Percentiles rank a stretch among this genome's conserved stretches.
These are phyloP conservation scores for Natrix natrix DNA, from an alignment of 2,797 vertebrate genomes.

Conservation along the genomic window DNA sequence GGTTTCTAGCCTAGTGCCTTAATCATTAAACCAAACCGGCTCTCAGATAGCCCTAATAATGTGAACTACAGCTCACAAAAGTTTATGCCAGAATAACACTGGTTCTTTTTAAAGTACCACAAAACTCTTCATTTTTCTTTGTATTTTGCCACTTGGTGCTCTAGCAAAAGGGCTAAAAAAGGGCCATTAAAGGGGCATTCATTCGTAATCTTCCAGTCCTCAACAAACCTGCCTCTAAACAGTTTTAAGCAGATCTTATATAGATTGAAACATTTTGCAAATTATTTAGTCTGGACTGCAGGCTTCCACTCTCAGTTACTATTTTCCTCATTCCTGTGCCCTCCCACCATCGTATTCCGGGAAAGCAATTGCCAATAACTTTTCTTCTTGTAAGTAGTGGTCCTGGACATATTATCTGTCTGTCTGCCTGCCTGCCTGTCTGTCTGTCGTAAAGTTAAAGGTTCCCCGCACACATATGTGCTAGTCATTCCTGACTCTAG, in stretches of 20 bases:
- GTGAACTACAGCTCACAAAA: not conserved
- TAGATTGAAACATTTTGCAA: not conserved
- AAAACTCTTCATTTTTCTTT: not conserved
- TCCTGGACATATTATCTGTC: not conserved
- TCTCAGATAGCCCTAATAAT: not conserved
- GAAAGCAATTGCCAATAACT: not conserved
- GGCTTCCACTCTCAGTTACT: not conserved
- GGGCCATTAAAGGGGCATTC: not conserved
- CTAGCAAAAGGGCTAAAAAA: not conserved
- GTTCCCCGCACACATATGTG: no score
- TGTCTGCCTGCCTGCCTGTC: no score
- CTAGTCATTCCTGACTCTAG: no score
- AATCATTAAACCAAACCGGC: not conserved
- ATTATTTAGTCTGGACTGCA: not conserved
- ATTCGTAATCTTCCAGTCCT: not conserved
- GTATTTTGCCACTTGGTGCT: not conserved
- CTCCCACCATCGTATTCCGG: not conserved
- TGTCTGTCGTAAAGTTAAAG: no score
- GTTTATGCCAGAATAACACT: not conserved
- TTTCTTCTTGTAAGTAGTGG: not conserved
- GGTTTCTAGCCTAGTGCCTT: not conserved
- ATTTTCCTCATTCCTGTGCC: not conserved
- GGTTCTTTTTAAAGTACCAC: no score
- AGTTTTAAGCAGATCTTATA: not conserved
- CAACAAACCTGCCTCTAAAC: not conserved